A percentile compares a stretch with the other conserved stretches of the same genome.
Evolutionary conservation across 2,888 invertebrate species (phyloP).

Genomic region (Caenorhabditis sulstoni): DNA sequence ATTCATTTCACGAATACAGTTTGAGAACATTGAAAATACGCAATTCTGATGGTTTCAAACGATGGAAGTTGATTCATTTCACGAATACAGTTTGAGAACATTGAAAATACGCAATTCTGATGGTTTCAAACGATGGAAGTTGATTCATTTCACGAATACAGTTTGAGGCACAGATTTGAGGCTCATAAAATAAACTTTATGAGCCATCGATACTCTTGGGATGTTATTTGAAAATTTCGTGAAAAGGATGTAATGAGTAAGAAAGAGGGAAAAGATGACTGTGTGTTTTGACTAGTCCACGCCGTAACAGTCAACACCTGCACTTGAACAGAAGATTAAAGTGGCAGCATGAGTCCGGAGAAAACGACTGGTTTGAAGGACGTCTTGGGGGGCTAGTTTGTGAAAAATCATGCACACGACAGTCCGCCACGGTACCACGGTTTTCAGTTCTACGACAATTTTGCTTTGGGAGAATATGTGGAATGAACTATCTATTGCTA

Average conservation of each 20-base stretch:
- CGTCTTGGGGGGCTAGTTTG: conserved; percentile 22
- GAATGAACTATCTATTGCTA: too few species aligned
- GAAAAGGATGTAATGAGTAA: too few species aligned
- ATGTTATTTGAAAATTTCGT: background rate
- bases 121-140: too few species aligned
- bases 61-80: too few species aligned
- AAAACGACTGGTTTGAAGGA: conserved; percentile 54
- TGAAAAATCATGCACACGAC: conserved; percentile 32
- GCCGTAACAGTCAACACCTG: conserved; percentile 17
- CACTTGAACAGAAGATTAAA: conserved; percentile 42
- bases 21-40: too few species aligned
- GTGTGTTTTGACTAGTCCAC: background rate
- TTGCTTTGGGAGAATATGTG: too few species aligned
- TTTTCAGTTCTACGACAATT: too few species aligned
- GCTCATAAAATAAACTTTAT: conserved; percentile 10
- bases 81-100: too few species aligned
- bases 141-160: too few species aligned
- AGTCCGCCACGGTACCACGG: conserved; percentile 39
- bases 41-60: too few species aligned
- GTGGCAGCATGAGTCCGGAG: conserved; percentile 30
- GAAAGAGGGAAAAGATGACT: conserved; percentile 1
- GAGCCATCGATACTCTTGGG: background rate
- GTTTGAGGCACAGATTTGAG: background rate
- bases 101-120: too few species aligned
- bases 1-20: too few species aligned